Percentiles rank a stretch among this genome's conserved stretches.
Conservation (phyloP, 2,797 vertebrate genomes). For the Galaxias olidus region DNA sequence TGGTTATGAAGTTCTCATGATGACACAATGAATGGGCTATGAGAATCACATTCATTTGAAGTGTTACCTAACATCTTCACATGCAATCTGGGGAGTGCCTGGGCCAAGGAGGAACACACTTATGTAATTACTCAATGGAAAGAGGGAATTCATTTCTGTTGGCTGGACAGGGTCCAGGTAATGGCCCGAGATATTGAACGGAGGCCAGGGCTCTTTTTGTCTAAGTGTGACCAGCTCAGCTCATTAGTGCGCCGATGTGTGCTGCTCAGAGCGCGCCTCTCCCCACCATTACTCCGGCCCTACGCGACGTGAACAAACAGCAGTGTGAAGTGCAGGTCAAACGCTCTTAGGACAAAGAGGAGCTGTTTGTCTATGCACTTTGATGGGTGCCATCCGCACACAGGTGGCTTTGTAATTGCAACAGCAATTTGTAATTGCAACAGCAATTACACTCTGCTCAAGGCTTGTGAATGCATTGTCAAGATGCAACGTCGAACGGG, state of each 20-base stretch:
- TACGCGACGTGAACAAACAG: slow-evolving; percentile 61
- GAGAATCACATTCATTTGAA: no score
- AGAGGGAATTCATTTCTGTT: slow-evolving; percentile 69
- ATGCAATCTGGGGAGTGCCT: slow-evolving; percentile 42
- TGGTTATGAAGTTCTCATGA: no score
- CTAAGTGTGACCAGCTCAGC: slow-evolving; percentile 65
- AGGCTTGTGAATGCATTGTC: not conserved
- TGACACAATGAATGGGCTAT: no score
- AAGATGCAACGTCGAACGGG: not conserved
- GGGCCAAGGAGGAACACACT: slow-evolving; percentile 49
- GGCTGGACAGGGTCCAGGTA: slow-evolving; percentile 70
- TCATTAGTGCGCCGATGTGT: slow-evolving; percentile 73
- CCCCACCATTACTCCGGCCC: slow-evolving; percentile 50
- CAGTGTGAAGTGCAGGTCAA: slow-evolving; percentile 60
- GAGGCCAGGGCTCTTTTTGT: slow-evolving; percentile 72
- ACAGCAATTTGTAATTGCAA: not conserved
- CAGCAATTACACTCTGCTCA: not conserved
- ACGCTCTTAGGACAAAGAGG: slow-evolving; percentile 50
- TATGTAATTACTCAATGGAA: slow-evolving; percentile 63
- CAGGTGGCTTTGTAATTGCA: not conserved
- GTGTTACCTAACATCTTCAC: slow-evolving; percentile 7
- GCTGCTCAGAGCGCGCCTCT: slow-evolving; percentile 61
- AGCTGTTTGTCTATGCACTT: slow-evolving; percentile 12
- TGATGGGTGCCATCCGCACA: not conserved
- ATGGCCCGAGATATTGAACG: slow-evolving; percentile 69